These are phyloP conservation scores for Hexactinellida sp. DNA, from an alignment of 37 sponge, comb jelly and placozoan species.

Conservation along the genomic window DNA sequence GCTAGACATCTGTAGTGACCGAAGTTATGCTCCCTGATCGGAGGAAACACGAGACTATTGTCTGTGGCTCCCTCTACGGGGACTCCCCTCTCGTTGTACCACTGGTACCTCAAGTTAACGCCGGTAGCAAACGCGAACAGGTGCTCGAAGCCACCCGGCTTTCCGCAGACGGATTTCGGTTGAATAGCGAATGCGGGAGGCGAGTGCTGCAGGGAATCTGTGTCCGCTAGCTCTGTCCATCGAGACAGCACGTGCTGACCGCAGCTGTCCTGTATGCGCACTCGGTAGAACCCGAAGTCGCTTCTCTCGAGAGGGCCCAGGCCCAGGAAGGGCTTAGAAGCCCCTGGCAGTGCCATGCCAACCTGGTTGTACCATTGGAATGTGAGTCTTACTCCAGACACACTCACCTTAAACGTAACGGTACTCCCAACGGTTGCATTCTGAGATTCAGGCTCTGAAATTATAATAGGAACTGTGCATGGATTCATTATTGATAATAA, in stretches of 20 bases:
- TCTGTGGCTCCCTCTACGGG: not conserved
- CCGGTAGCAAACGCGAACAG: not conserved
- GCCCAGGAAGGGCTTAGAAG: not conserved
- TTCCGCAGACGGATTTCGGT: not conserved
- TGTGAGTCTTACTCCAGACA: not conserved
- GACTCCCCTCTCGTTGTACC: not conserved
- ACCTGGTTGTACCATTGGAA: not conserved
- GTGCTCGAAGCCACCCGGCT: not conserved
- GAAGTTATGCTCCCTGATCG: not conserved
- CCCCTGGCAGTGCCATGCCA: not conserved
- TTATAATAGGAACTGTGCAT: too few relatives aligned
- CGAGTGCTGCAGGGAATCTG: not conserved
- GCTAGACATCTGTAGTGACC: slow-evolving; percentile 9
- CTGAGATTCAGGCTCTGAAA: not conserved
- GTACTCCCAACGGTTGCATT: not conserved
- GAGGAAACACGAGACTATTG: not conserved
- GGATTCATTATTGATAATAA: too few relatives aligned
- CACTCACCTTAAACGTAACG: not conserved
- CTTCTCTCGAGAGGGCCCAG: not conserved
- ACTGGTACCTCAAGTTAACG: not conserved
- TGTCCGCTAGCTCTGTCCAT: not conserved
- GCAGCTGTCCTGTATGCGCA: not conserved
- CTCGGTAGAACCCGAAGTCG: not conserved
- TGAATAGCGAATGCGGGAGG: not conserved
- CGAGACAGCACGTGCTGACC: not conserved